phyloP scores from a whole-genome alignment of 2,888 invertebrate species.

The Dryocosmus kuriphilus region DNA sequence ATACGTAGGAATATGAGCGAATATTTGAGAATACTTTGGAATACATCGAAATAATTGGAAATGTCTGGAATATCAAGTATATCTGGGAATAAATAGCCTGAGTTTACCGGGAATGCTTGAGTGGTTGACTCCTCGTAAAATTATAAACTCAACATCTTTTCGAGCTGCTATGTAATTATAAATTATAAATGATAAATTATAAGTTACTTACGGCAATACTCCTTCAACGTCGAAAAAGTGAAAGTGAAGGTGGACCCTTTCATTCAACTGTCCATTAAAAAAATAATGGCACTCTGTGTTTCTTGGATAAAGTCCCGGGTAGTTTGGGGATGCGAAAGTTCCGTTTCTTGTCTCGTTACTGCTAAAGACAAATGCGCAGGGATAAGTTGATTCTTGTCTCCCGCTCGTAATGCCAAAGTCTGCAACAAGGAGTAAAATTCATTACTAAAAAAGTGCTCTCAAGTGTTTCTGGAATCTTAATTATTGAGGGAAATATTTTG shows the following conservation, averaged over 20 bases:
- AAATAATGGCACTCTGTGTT: constrained; percentile 95
- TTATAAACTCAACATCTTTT: too few species aligned
- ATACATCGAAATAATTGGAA: too few species aligned
- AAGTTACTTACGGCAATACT: constrained; percentile 89
- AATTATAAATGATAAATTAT: background rate
- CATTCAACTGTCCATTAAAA: constrained; percentile 89
- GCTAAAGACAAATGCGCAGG: constrained; percentile 93
- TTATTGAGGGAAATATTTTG: too few species aligned
- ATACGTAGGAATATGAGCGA: too few species aligned
- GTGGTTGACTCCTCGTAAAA: too few species aligned
- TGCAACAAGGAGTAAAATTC: constrained; percentile 76
- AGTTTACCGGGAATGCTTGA: too few species aligned
- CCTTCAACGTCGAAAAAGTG: constrained; percentile 97
- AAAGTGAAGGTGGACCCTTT: constrained; percentile 91
- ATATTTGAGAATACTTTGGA: too few species aligned
- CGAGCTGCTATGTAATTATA: too few species aligned
- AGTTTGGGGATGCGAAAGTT: constrained; percentile 92
- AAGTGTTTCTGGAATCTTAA: background rate
- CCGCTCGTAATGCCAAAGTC: constrained; percentile 94
- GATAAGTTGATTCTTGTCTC: constrained; percentile 85
- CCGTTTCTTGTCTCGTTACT: constrained; percentile 89
- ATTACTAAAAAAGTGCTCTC: constrained; percentile 9
- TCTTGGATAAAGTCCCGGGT: constrained; percentile 93
- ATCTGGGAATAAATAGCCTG: too few species aligned
- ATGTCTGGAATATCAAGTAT: too few species aligned